Base-by-base conservation (phyloP, 1,140 invertebrate species). In the Zaprionus ornatus region DNA sequence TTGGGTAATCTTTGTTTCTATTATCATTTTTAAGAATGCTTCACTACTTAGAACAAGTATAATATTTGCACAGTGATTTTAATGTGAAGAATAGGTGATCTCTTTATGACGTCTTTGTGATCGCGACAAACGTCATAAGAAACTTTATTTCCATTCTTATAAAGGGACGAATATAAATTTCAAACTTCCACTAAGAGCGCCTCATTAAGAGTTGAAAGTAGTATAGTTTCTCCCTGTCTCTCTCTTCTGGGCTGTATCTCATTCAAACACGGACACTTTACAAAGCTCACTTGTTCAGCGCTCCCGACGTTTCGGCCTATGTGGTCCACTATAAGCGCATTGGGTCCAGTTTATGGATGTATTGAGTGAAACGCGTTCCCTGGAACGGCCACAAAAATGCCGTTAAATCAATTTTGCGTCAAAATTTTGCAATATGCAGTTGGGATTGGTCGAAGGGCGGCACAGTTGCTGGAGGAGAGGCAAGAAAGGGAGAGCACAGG, bases 321-420 rank as follows among this genome's bases (percentile, higher is more conserved):
- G 27, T 32, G 57, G 37, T 67, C 17, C 70, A 68, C 35, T 29
- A 48, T 52, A 70, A 55, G 32, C 37, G 40, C 32, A 45, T 29
- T 54, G 40, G 45, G 69, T 68, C 21, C 68, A 65, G 61, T 52
- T 67, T 45, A 48, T 71, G 72, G 61, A n/a, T 64, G 70, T 74
- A 72, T 63, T 54, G 77, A 72, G 54, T 50, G 64, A 74, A 82
- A 62, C 61, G 77, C 40, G 40, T 25, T 50, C 45, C 55, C 25
- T 79, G 42, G 62, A 56, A 35, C 63, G 74, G 66, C 81, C 81
- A 66, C 81, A 83, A 80, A 84, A 83, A 84, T 84, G 74, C 66
- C 74, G 65, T 81, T 75, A 52, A 85, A 85, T 84, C 82, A 86
- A 86, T 86, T 87, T 86, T 87, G 83, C 83, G 82, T 78, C 80